These are phyloP conservation scores for Anthopleura xanthogrammica DNA, from an alignment of 92 coral and sea anemone species.

Conservation along the genomic window DNA sequence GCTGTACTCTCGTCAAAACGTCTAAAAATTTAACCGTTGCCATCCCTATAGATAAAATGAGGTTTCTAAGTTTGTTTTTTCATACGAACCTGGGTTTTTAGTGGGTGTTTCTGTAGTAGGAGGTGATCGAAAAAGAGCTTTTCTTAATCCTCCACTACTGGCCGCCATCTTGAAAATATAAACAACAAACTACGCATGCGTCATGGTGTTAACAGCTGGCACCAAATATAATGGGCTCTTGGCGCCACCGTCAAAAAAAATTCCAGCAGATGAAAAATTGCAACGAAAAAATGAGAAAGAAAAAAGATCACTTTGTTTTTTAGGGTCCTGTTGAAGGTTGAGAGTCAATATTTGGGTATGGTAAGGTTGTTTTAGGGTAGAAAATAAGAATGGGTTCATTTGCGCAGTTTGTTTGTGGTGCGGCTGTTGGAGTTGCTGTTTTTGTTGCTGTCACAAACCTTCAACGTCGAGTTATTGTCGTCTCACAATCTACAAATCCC, in stretches of 20 bases:
- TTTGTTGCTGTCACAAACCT: constrained; percentile 67
- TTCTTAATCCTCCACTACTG: constrained; percentile 54
- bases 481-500: not conserved
- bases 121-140: constrained; percentile 91
- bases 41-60: not conserved
- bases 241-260: constrained; percentile 79
- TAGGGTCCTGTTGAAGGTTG: not conserved
- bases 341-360: not conserved
- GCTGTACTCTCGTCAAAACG: not conserved
- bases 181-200: constrained; percentile 33
- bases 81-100: constrained; percentile 62
- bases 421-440: constrained; percentile 90
- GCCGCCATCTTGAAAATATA: constrained; percentile 75
- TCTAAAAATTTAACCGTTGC: not conserved
- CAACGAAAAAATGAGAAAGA: constrained; percentile 2
- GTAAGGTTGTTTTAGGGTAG: not conserved
- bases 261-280: not conserved
- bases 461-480: constrained; percentile 31
- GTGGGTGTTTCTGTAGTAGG: constrained; percentile 26
- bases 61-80: not conserved
- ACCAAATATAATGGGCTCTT: constrained; percentile 39
- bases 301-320: constrained; percentile 2
- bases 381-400: constrained; percentile 61
- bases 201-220: constrained; percentile 29
- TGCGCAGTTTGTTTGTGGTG: constrained; percentile 85